phyloP scores from a whole-genome alignment of 2,888 invertebrate genomes.

The Andrena hattorfiana region DNA sequence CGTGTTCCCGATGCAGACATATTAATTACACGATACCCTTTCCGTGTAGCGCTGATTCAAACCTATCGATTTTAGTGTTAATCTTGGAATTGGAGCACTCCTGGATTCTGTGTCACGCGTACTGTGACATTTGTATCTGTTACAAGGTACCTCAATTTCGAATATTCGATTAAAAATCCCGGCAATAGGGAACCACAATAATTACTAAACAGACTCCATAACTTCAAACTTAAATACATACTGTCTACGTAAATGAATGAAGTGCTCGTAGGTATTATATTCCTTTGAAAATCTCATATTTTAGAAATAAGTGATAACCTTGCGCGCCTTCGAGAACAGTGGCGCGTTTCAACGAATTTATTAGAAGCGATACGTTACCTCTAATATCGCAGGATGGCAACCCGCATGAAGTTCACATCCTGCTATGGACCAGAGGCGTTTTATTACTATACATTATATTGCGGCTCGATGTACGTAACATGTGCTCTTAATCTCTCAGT shows the following conservation, averaged over 20 bases:
- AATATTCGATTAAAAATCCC: slow-evolving; percentile 23
- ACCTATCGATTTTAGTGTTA: slow-evolving; percentile 57
- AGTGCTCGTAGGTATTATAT: background rate
- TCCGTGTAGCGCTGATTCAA: slow-evolving; percentile 51
- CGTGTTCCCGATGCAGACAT: slow-evolving; percentile 31
- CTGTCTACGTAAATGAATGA: background rate
- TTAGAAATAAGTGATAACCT: slow-evolving; percentile 7
- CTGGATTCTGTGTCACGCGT: slow-evolving; percentile 34
- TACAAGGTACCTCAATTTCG: background rate
- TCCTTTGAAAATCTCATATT: background rate
- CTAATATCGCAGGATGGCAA: slow-evolving; percentile 66
- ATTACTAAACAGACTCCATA: background rate
- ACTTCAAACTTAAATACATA: too few relatives aligned
- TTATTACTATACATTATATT: slow-evolving; percentile 71
- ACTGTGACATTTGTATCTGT: slow-evolving; percentile 15
- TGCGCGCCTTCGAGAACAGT: slow-evolving; percentile 12
- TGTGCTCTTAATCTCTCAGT: slow-evolving; percentile 83
- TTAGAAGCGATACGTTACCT: background rate
- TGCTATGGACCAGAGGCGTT: slow-evolving; percentile 60
- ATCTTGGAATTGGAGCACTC: slow-evolving; percentile 51
- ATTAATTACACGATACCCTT: slow-evolving; percentile 59
- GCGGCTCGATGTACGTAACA: slow-evolving; percentile 78
- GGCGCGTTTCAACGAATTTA: slow-evolving; percentile 24
- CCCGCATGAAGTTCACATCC: slow-evolving; percentile 65
- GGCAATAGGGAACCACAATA: background rate